phyloP scores from a whole-genome alignment of 2,888 invertebrate species.

The Andrena camellia region DNA sequence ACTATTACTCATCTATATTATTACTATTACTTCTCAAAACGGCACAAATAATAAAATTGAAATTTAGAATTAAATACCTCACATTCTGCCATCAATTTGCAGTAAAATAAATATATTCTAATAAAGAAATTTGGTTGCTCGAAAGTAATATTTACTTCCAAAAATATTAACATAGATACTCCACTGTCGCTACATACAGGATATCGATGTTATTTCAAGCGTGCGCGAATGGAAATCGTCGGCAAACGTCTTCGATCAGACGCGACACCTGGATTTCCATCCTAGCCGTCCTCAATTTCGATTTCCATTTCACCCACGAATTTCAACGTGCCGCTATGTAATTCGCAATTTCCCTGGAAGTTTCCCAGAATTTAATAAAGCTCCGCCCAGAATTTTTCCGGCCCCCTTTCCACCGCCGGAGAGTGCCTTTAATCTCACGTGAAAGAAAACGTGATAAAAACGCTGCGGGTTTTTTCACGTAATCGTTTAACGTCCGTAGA shows the following conservation, averaged over 20 bases:
- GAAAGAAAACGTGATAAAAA: constrained; percentile 16
- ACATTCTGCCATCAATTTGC: too few relatives aligned
- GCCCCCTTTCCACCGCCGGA: not conserved
- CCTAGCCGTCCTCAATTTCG: constrained; percentile 14
- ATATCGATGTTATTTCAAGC: not conserved
- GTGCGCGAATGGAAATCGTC: not conserved
- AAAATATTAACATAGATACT: not conserved
- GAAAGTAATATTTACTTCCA: too few relatives aligned
- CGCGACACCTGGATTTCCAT: constrained; percentile 3
- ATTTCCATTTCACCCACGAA: constrained; percentile 28
- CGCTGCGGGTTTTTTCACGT: not conserved
- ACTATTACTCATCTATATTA: not conserved
- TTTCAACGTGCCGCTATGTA: constrained; percentile 22
- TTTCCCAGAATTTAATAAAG: constrained; percentile 37
- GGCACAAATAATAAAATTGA: too few relatives aligned
- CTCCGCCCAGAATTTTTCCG: constrained; percentile 30
- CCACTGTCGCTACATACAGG: not conserved
- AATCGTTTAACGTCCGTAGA: constrained; percentile 5
- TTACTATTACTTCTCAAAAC: too few relatives aligned
- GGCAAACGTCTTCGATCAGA: not conserved
- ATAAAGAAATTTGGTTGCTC: too few relatives aligned
- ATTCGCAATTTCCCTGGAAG: constrained; percentile 38
- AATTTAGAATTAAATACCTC: too few relatives aligned
- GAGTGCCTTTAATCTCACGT: constrained; percentile 25
- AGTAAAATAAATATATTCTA: too few relatives aligned